A percentile compares a stretch with the other conserved stretches of the same genome.
These are phyloP conservation scores for Sylvia borin DNA, from an alignment of 2,797 vertebrate genomes.

Conservation along the genomic window DNA sequence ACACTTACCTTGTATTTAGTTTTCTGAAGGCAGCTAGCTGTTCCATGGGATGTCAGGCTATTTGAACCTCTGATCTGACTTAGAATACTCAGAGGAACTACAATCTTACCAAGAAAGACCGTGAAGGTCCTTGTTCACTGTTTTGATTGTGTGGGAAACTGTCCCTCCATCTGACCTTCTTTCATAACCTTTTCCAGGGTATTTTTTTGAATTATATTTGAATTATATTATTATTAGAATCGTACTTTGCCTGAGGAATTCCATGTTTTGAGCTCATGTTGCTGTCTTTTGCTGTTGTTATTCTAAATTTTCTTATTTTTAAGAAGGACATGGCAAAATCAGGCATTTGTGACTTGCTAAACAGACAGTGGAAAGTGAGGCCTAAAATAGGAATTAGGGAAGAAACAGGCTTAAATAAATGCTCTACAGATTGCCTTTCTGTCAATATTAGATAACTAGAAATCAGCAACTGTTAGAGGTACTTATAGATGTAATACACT, in stretches of 20 bases:
- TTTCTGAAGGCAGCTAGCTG: neutral
- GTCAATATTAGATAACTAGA: neutral
- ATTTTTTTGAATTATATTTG: neutral
- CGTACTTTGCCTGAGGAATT: neutral
- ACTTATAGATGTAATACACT: neutral
- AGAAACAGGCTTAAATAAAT: neutral
- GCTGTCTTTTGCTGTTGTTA: neutral
- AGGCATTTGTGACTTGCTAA: neutral
- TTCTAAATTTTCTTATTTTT: neutral
- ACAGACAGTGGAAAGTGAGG: neutral
- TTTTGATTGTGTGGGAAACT: neutral
- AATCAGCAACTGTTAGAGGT: neutral
- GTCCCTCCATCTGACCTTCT: neutral
- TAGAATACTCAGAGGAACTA: neutral
- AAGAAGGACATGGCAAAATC: neutral
- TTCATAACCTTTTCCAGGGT: neutral
- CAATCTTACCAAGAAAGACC: neutral
- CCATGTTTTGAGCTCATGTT: neutral
- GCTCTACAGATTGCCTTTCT: neutral
- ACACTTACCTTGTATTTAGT: neutral
- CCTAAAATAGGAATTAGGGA: neutral
- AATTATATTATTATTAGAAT: neutral
- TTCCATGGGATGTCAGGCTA: neutral
- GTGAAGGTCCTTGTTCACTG: rapidly evolving
- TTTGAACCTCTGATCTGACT: neutral